Evolutionary conservation across 2,888 invertebrate genomes (phyloP).

Genomic region (Andricus curvator): DNA sequence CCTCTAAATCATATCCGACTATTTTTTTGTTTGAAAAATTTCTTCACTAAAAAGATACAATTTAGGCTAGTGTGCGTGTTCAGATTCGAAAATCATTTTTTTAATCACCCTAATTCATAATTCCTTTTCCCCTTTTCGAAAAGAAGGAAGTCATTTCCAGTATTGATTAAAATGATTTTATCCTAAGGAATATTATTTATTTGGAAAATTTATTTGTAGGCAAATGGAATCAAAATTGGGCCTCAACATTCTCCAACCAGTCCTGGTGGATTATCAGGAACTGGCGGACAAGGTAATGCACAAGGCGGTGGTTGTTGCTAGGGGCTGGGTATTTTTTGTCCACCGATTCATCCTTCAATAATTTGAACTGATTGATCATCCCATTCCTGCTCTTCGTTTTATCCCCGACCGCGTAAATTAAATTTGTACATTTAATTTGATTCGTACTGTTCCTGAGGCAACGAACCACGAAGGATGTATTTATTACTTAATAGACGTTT

Average conservation of each 20-base stretch:
- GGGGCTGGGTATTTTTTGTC: slow-evolving; percentile 77
- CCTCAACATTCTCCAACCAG: slow-evolving; percentile 98
- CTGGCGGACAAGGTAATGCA: slow-evolving; percentile 89
- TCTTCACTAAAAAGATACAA: too few relatives aligned
- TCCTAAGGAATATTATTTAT: too few relatives aligned
- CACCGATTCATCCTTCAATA: slow-evolving; percentile 72
- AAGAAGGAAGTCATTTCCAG: not conserved
- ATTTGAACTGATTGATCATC: slow-evolving; percentile 71
- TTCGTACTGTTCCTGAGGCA: slow-evolving; percentile 60
- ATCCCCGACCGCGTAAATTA: slow-evolving; percentile 58
- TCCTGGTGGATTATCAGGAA: slow-evolving; percentile 86
- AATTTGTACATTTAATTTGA: slow-evolving; percentile 67
- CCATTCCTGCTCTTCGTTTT: slow-evolving; percentile 68
- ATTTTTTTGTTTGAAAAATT: too few relatives aligned
- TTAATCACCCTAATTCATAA: too few relatives aligned
- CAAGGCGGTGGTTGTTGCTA: slow-evolving; percentile 96
- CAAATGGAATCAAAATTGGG: slow-evolving; percentile 99
- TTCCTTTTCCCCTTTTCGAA: too few relatives aligned
- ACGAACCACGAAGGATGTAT: slow-evolving; percentile 60
- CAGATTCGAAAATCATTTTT: too few relatives aligned
- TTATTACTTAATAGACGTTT: slow-evolving; percentile 60
- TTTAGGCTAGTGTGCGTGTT: too few relatives aligned
- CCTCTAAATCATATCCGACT: too few relatives aligned
- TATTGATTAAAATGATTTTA: not conserved
- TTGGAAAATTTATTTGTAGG: slow-evolving; percentile 83